Conservation (phyloP, 1,140 invertebrate species). For the Rhynchophorus ferrugineus region DNA sequence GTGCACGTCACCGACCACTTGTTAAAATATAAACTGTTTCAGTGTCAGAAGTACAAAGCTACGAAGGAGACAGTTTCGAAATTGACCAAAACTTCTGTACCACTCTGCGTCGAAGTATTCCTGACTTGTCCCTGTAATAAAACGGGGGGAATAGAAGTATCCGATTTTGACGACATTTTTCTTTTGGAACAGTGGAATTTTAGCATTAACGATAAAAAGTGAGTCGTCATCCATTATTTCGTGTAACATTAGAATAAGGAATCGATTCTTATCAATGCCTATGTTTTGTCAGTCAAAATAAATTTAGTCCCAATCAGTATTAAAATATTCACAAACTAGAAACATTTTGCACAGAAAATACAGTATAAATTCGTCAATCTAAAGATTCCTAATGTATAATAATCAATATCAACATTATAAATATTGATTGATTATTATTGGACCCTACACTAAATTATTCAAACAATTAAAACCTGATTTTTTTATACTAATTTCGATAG, state of each 20-base stretch:
- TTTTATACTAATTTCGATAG: no score
- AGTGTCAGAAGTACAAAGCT: conserved; percentile 27
- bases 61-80: conserved; percentile 30
- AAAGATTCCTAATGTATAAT: no score
- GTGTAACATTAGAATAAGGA: no score
- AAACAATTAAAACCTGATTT: no score
- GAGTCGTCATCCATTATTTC: no score
- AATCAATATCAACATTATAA: no score
- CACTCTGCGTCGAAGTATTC: conserved; percentile 68
- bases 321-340: conserved; percentile 1
- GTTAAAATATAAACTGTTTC: background rate
- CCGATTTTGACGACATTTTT: conserved; percentile 43
- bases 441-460: no score
- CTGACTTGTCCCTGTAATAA: conserved; percentile 56
- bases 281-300: no score
- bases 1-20: background rate
- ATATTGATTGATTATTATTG: no score
- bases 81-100: conserved; percentile 50
- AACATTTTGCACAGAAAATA: background rate
- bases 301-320: no score
- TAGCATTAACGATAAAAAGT: conserved; percentile 55
- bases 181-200: conserved; percentile 71
- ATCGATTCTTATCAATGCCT: no score
- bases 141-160: conserved; percentile 29
- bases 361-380: background rate